Percentiles rank a stretch among this genome's conserved stretches.
These are phyloP conservation scores for Chloebia gouldiae DNA, from an alignment of 2,113 vertebrate species.

Conservation along the genomic window DNA sequence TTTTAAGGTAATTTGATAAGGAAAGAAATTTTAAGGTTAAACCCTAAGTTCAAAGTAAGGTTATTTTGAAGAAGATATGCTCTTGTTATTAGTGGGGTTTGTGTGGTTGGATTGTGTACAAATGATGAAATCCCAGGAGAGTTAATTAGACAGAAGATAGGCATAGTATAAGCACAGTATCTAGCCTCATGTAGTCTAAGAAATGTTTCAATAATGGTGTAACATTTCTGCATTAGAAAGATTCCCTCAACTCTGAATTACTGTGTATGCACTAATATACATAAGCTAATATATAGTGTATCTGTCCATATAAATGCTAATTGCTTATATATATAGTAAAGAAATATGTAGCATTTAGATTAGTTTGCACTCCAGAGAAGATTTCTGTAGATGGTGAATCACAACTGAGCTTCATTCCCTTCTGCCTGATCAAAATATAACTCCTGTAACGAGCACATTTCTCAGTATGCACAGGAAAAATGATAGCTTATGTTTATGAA, in stretches of 20 bases:
- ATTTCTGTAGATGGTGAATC: not conserved
- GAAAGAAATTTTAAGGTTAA: not conserved
- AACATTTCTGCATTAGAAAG: not conserved
- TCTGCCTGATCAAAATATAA: not conserved
- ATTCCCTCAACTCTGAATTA: not conserved
- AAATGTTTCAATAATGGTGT: not conserved
- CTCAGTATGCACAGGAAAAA: not conserved
- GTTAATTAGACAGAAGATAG: conserved; percentile 30
- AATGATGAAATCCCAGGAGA: conserved; percentile 25
- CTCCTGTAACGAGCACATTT: not conserved
- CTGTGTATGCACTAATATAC: not conserved
- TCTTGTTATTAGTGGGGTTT: not conserved
- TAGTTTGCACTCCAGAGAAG: not conserved
- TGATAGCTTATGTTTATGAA: conserved; percentile 23
- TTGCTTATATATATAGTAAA: not conserved
- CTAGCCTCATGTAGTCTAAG: not conserved
- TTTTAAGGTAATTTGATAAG: not conserved
- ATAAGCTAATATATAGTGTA: not conserved
- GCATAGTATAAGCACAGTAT: not conserved
- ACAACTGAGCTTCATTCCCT: not conserved
- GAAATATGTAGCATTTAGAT: not conserved
- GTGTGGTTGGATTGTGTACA: not conserved
- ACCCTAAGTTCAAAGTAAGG: not conserved
- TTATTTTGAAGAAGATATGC: conserved; percentile 30
- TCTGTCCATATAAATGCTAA: not conserved